Conservation (phyloP, 2,113 vertebrate genomes). For the Neoarius graeffei region DNA sequence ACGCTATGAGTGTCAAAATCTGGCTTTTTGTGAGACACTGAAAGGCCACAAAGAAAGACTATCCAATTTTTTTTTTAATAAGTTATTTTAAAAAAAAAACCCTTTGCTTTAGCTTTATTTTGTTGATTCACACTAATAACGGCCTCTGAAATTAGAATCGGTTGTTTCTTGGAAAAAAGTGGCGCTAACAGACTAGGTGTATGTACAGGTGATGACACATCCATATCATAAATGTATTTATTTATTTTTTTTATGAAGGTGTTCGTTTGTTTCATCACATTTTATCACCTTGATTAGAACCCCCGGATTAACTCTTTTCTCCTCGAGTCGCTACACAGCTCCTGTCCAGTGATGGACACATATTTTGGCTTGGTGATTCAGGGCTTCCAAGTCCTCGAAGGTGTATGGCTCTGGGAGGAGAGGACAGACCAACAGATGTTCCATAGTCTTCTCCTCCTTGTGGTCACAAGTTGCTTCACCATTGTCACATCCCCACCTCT, state of each 20-base stretch:
- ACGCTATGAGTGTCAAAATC: neutral
- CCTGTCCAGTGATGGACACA: no score
- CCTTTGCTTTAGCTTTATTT: neutral
- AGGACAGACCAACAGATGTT: no score
- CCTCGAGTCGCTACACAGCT: no score
- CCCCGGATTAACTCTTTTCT: no score
- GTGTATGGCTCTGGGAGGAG: no score
- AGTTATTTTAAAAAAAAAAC: no score
- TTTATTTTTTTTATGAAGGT: neutral
- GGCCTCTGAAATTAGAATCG: neutral
- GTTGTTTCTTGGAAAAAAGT: neutral
- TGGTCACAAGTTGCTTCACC: no score
- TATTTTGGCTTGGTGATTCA: no score
- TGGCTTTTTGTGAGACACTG: neutral
- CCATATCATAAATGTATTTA: neutral
- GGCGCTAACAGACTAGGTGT: neutral
- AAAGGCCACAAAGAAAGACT: neutral
- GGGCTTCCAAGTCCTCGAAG: no score
- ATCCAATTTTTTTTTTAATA: no score
- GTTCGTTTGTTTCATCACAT: neutral
- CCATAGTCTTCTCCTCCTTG: no score
- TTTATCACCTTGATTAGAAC: neutral
- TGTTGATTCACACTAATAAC: neutral
- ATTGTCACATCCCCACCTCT: no score
- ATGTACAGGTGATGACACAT: neutral